Evolutionary conservation across 1,140 invertebrate genomes (phyloP).

Genomic region (Drosophila eugracilis): DNA sequence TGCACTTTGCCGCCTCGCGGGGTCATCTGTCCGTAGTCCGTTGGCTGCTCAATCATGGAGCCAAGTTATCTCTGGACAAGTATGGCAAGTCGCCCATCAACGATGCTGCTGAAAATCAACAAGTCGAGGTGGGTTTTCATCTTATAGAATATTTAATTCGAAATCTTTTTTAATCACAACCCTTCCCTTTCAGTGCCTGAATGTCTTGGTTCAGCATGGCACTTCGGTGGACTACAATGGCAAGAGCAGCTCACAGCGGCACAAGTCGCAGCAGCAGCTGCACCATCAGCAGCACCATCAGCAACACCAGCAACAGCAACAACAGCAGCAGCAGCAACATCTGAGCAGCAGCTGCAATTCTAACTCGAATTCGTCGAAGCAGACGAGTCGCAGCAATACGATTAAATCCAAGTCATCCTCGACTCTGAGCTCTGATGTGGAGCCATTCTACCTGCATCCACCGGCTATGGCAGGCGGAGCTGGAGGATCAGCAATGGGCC

Average conservation of each 20-base stretch:
- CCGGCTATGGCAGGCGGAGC: conserved; percentile 83
- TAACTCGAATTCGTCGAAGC: conserved; percentile 83
- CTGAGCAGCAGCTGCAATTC: conserved; percentile 79
- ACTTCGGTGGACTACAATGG: conserved; percentile 87
- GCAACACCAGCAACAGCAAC: conserved; percentile 50
- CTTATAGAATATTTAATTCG: background rate
- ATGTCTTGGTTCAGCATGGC: conserved; percentile 90
- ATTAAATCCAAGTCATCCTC: conserved; percentile 84
- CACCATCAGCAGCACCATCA: conserved; percentile 48
- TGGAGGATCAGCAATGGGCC: conserved; percentile 12
- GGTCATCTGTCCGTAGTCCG: conserved; percentile 92
- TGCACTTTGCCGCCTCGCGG: conserved; percentile 92
- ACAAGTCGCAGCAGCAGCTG: conserved; percentile 66
- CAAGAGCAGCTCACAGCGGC: conserved; percentile 63
- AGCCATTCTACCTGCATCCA: conserved; percentile 91
- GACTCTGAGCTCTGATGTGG: conserved; percentile 84
- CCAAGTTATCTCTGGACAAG: conserved; percentile 91
- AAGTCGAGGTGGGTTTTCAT: conserved; percentile 90
- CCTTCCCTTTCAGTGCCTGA: conserved; percentile 88
- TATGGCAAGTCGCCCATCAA: conserved; percentile 95
- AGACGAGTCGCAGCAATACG: conserved; percentile 81
- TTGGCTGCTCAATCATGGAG: conserved; percentile 93
- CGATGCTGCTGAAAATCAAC: conserved; percentile 95
- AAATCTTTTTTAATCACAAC: background rate
- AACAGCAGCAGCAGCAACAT: conserved; percentile 60